Base-by-base conservation (phyloP, 2,797 vertebrate genomes). In the Chelon labrosus region DNA sequence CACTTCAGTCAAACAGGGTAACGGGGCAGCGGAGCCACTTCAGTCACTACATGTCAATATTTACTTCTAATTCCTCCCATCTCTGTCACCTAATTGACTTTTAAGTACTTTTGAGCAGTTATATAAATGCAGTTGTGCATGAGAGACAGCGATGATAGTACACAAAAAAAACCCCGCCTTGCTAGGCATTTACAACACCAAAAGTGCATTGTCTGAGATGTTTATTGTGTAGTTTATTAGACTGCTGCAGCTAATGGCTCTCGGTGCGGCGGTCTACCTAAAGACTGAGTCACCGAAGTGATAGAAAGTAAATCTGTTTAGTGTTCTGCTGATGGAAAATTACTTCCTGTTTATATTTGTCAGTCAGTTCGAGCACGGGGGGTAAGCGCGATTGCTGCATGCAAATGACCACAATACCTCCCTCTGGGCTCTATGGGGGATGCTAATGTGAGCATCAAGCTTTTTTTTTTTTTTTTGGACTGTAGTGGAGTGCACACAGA, bases 261-360 rank as follows among this genome's bases (percentile, higher is more conserved):
- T 66, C 55, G 73, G 50, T 84, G 73, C 71, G 49, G 12, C 53
- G 20, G 61, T 61, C 54, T 46, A 50, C 70, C 44, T 73, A 46
- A 61, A 85, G 53, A 83, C 67, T 69, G 16, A 79, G 39, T 55
- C 59, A 50, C 80, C 54, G 67, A 80, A 70, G 67, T 50, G 19
- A 81, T 66, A 67, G 63, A 75, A 31, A 71, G 54, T 73, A 71
- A 65, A 55, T 83, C 65, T 80, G 50, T 63, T 73, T 61, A 82
- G 59, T 80, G 61, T 60, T 72, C 49, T 66, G 37, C 62, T 77
- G 83, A 69, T 74, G 57, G 69, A 87, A 86, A 87, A 85, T 77
- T 77, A 73, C 75, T 85, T 88, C 74, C 75, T 88, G 76, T 87
- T 87, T 87, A 75, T 85, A 81, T 70, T 79, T 85, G 72, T 84